These are phyloP conservation scores for Drosophila lini DNA, from an alignment of 1,140 invertebrate genomes.

Conservation along the genomic window DNA sequence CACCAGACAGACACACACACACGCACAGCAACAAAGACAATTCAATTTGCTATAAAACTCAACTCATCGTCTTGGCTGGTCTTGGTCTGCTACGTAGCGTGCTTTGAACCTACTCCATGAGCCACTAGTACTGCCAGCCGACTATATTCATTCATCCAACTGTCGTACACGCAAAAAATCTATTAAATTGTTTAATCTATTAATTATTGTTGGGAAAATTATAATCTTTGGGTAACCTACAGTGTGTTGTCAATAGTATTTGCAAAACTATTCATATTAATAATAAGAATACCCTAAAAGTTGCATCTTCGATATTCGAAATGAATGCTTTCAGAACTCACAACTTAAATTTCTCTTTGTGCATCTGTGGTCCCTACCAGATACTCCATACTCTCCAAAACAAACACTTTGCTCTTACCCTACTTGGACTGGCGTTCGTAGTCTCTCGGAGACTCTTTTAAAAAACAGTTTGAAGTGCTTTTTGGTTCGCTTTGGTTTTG, in stretches of 20 bases:
- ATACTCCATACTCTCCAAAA: conserved; percentile 58
- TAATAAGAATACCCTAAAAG: neutral
- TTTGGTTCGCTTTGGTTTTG: conserved; percentile 34
- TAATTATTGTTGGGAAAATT: neutral
- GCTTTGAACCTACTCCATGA: conserved; percentile 75
- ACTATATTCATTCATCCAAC: conserved; percentile 79
- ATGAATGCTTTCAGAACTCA: neutral
- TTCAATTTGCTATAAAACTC: conserved; percentile 82
- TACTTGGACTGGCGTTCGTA: conserved; percentile 56
- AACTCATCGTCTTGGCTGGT: conserved; percentile 75
- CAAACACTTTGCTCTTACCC: conserved; percentile 74
- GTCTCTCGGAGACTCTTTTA: conserved; percentile 45
- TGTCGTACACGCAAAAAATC: conserved; percentile 28
- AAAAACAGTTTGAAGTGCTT: conserved; percentile 80
- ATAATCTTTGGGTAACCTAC: rapidly evolving
- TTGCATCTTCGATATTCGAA: neutral
- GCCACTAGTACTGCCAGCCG: conserved; percentile 36
- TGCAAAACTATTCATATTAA: neutral
- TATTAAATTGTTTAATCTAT: neutral
- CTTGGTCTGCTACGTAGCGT: conserved; percentile 78
- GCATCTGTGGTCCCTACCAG: conserved; percentile 24
- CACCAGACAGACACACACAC: conserved; percentile 31
- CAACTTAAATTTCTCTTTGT: neutral
- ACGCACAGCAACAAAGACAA: conserved; percentile 68
- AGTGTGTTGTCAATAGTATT: neutral